Evolutionary conservation across 2,113 vertebrate genomes (phyloP).

Genomic region (Plestiodon gilberti): DNA sequence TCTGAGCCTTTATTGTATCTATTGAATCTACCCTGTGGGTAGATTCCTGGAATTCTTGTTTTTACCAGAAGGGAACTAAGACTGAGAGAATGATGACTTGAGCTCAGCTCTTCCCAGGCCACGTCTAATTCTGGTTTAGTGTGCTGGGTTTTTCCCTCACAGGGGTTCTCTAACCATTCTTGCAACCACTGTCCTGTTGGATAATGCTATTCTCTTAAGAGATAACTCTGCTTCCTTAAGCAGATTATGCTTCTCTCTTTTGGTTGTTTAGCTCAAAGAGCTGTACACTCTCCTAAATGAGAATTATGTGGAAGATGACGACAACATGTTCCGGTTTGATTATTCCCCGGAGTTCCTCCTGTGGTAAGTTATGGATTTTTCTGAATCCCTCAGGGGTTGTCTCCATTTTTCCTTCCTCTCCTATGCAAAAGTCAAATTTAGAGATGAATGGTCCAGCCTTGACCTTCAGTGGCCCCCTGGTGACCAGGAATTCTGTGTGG

Average conservation of each 20-base stretch:
- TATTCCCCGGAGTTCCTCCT: conserved; percentile 97
- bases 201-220: background rate
- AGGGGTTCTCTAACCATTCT: background rate
- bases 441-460: background rate
- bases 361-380: conserved; percentile 83
- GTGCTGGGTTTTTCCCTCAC: background rate
- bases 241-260: background rate
- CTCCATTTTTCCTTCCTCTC: background rate
- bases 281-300: conserved; percentile 97
- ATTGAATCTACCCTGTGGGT: background rate
- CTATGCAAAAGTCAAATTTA: background rate
- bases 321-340: conserved; percentile 99
- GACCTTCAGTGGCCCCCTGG: no score
- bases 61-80: background rate
- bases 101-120: background rate
- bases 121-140: background rate
- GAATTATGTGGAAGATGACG: conserved; percentile 98
- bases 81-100: background rate
- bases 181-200: background rate
- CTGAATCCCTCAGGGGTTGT: background rate
- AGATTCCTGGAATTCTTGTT: background rate
- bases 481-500: no score
- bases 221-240: background rate
- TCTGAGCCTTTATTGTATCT: background rate
- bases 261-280: conserved; percentile 88